phyloP scores from a whole-genome alignment of 2,888 invertebrate genomes.

The Calliphora vomitoria region DNA sequence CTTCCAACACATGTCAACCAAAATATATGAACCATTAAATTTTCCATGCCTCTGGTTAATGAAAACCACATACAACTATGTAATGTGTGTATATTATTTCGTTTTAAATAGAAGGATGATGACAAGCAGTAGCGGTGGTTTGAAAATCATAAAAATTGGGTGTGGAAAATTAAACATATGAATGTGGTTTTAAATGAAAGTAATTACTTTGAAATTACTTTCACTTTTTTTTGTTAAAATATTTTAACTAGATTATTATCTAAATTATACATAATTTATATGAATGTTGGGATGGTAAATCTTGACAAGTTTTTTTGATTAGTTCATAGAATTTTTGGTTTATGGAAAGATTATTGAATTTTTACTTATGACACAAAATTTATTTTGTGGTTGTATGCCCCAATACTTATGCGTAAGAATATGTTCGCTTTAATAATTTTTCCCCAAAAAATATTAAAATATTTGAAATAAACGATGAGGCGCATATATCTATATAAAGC shows the following conservation, averaged over 20 bases:
- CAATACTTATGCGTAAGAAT: too few species aligned
- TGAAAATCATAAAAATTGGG: conserved; percentile 48
- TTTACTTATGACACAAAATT: too few species aligned
- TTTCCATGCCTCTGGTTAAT: conserved; percentile 62
- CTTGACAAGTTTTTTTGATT: neutral
- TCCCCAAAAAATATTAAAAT: too few species aligned
- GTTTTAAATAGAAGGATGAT: conserved; percentile 4
- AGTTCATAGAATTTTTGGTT: too few species aligned
- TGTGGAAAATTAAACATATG: conserved; percentile 46
- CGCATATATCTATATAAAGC: too few species aligned
- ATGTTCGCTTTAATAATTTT: too few species aligned
- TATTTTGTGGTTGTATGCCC: too few species aligned
- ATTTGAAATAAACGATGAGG: too few species aligned
- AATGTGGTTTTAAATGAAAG: conserved; percentile 59
- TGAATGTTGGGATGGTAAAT: neutral
- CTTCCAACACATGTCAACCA: conserved; percentile 60
- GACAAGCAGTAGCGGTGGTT: conserved; percentile 8
- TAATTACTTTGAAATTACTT: conserved; percentile 48
- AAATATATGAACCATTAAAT: conserved; percentile 64
- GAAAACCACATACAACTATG: neutral
- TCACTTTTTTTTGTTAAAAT: neutral
- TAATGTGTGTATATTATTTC: neutral
- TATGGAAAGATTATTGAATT: too few species aligned
- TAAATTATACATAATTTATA: neutral
- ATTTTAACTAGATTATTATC: conserved; percentile 11